Percentiles rank a stretch among this genome's conserved stretches.
phyloP scores from a whole-genome alignment of 2,113 vertebrate genomes.

The Pelecanus crispus region DNA sequence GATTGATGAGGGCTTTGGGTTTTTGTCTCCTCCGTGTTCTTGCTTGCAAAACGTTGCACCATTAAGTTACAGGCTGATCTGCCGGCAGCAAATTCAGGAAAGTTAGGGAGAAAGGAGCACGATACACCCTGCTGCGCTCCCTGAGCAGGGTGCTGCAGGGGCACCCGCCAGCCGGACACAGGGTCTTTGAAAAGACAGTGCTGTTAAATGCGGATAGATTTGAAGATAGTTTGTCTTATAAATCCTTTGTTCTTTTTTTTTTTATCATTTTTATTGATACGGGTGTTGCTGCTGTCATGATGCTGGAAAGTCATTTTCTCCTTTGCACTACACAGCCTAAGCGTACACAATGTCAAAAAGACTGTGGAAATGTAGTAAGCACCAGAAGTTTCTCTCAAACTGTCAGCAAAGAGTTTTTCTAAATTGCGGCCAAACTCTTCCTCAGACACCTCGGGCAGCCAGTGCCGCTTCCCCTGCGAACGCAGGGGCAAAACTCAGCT shows the following conservation, averaged over 20 bases:
- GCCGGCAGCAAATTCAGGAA: not conserved
- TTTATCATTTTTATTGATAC: not conserved
- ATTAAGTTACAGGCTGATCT: not conserved
- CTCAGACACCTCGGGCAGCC: not conserved
- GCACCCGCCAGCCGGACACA: not conserved
- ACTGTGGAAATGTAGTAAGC: not conserved
- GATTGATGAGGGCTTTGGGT: not conserved
- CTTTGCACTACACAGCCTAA: not conserved
- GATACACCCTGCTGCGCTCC: not conserved
- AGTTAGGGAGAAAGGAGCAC: not conserved
- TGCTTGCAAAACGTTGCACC: not conserved
- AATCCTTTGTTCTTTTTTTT: not conserved
- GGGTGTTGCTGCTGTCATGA: not conserved
- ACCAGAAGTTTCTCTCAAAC: not conserved
- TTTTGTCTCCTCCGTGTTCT: not conserved
- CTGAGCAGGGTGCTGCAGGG: not conserved
- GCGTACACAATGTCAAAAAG: not conserved
- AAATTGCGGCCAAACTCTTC: not conserved
- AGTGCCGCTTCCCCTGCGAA: accelerated
- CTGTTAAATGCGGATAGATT: not conserved
- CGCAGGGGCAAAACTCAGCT: not conserved
- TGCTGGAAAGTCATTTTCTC: not conserved
- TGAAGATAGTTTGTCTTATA: not conserved
- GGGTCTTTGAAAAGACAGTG: not conserved
- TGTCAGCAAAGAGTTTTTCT: not conserved